Conservation (phyloP, 2,888 invertebrate species). For the Drosophila gaucha region DNA sequence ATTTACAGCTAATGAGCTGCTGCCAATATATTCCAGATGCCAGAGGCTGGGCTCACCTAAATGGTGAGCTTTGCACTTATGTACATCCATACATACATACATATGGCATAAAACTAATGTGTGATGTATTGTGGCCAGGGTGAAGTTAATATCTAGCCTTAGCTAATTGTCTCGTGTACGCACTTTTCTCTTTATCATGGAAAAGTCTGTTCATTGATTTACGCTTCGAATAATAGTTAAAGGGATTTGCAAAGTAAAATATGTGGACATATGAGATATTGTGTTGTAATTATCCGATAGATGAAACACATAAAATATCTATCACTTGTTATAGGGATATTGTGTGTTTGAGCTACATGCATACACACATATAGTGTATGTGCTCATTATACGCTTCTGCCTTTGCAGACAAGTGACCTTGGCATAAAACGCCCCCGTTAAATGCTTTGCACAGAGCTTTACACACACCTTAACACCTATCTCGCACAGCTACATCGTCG, state of each 20-base stretch:
- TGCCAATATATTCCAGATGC: conserved; percentile 19
- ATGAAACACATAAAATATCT: not conserved
- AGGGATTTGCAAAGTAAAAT: too few species aligned
- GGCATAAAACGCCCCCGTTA: conserved; percentile 55
- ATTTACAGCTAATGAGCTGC: conserved; percentile 29
- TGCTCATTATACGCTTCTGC: conserved; percentile 26
- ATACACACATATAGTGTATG: not conserved
- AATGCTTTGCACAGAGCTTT: conserved; percentile 22
- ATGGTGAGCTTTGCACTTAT: conserved; percentile 3
- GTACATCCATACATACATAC: too few species aligned
- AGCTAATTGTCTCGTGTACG: not conserved
- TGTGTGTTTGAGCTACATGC: not conserved
- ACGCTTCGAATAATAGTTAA: not conserved
- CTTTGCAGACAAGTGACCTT: conserved; percentile 73
- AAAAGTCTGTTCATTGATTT: not conserved
- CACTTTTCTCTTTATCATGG: not conserved
- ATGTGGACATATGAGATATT: too few species aligned
- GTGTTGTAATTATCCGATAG: not conserved
- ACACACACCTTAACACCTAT: conserved; percentile 22
- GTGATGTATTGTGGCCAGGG: not conserved
- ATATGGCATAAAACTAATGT: not conserved
- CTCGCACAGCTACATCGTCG: conserved; percentile 17
- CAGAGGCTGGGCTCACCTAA: conserved; percentile 18
- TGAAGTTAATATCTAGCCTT: not conserved
- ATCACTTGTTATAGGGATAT: not conserved